These are phyloP conservation scores for Nannoperca obscura DNA, from an alignment of 2,797 vertebrate species.

Conservation along the genomic window DNA sequence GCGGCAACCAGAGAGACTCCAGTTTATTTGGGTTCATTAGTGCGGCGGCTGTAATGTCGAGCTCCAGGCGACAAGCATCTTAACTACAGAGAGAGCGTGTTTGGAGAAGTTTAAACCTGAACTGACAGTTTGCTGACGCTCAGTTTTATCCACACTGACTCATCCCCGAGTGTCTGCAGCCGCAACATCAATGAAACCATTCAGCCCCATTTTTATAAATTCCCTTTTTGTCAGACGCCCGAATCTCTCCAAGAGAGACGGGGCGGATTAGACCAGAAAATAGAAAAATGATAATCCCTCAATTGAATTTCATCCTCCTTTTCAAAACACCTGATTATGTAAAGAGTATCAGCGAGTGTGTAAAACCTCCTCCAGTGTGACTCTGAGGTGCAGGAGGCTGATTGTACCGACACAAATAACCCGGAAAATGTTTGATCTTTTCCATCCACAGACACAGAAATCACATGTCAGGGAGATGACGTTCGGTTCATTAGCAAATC, in stretches of 20 bases:
- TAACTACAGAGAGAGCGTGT: slow-evolving; percentile 13
- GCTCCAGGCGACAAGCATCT: slow-evolving; percentile 74
- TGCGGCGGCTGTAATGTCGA: slow-evolving; percentile 24
- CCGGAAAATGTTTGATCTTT: slow-evolving; percentile 34
- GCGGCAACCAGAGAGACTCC: slow-evolving; percentile 46
- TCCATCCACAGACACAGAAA: slow-evolving; percentile 23
- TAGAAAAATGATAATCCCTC: slow-evolving; percentile 61
- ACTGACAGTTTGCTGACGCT: slow-evolving; percentile 40
- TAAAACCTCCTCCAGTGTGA: slow-evolving; percentile 19
- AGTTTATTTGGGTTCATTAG: slow-evolving; percentile 62
- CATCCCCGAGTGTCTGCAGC: slow-evolving; percentile 28
- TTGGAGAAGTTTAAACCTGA: slow-evolving; percentile 46
- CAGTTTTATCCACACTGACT: slow-evolving; percentile 50
- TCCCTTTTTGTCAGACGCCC: slow-evolving; percentile 36
- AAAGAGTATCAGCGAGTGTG: slow-evolving; percentile 44
- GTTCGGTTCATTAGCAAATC: slow-evolving; percentile 58
- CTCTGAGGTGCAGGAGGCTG: not conserved
- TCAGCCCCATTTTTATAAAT: slow-evolving; percentile 28
- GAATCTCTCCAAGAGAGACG: slow-evolving; percentile 33
- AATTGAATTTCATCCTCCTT: slow-evolving; percentile 61
- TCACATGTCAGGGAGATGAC: slow-evolving; percentile 53
- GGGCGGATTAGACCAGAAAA: slow-evolving; percentile 58
- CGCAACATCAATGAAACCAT: slow-evolving; percentile 38
- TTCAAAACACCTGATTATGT: slow-evolving; percentile 66
- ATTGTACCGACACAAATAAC: slow-evolving; percentile 47